Conservation (phyloP, 2,797 vertebrate species). For the Centroberyx gerrardi region DNA sequence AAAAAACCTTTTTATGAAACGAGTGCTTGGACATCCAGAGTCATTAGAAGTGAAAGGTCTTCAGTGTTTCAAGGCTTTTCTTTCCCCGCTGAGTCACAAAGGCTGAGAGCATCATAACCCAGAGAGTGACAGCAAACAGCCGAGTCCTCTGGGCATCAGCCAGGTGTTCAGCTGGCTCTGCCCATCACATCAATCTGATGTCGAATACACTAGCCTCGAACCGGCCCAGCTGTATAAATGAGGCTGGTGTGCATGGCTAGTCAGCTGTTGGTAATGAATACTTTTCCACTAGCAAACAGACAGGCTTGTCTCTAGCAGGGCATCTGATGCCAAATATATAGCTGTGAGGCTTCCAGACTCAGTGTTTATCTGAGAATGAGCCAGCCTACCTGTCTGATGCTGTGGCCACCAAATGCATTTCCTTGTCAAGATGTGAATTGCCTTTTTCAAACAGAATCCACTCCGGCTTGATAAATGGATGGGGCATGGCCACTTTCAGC, state of each 20-base stretch:
- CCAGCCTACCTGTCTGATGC: slow-evolving; percentile 34
- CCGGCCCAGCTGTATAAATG: slow-evolving; percentile 59
- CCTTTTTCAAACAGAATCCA: slow-evolving; percentile 55
- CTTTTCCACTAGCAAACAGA: slow-evolving; percentile 40
- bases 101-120: slow-evolving; percentile 52
- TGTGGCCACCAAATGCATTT: slow-evolving; percentile 20
- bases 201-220: slow-evolving; percentile 29
- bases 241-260: slow-evolving; percentile 63
- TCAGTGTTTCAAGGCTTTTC: slow-evolving; percentile 55
- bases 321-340: slow-evolving; percentile 39
- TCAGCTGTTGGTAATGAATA: slow-evolving; percentile 73
- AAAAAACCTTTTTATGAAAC: slow-evolving; percentile 49
- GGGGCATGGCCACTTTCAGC: slow-evolving; percentile 36
- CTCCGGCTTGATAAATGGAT: slow-evolving; percentile 28
- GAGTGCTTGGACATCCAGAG: slow-evolving; percentile 46
- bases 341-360: slow-evolving; percentile 56
- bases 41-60: slow-evolving; percentile 48
- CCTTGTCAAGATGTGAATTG: slow-evolving; percentile 41
- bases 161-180: slow-evolving; percentile 68
- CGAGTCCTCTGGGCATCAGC: slow-evolving; percentile 52
- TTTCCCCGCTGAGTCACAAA: slow-evolving; percentile 57
- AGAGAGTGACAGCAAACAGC: slow-evolving; percentile 44
- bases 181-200: slow-evolving; percentile 60
- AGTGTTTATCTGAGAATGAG: slow-evolving; percentile 40
- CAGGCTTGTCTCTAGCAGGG: slow-evolving; percentile 20